Evolutionary conservation across 1,140 invertebrate species (phyloP).

Genomic region (Ditylenchus dipsaci): DNA sequence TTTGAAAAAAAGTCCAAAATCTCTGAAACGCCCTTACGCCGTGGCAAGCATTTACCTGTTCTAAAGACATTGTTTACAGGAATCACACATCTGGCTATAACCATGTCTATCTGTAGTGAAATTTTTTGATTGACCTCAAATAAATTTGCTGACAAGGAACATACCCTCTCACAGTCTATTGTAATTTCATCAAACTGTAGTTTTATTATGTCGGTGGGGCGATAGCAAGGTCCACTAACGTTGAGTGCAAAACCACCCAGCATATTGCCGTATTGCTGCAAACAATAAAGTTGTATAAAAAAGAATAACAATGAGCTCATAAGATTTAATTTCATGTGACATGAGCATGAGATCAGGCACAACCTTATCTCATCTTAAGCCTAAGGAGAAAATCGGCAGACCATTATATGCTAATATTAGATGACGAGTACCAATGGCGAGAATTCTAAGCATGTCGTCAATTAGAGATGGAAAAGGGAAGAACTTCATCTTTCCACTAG

Average conservation of each 20-base stretch:
- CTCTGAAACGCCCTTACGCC: too few relatives aligned
- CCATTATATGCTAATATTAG: too few relatives aligned
- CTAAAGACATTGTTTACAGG: slow-evolving; percentile 63
- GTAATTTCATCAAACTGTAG: slow-evolving; percentile 80
- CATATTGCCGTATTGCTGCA: slow-evolving; percentile 72
- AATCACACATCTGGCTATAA: slow-evolving; percentile 65
- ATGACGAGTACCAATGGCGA: too few relatives aligned
- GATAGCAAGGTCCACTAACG: slow-evolving; percentile 86
- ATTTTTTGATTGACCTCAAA: not conserved
- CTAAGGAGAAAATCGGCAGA: too few relatives aligned
- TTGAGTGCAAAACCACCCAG: slow-evolving; percentile 87
- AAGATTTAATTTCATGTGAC: slow-evolving; percentile 71
- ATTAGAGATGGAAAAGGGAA: too few relatives aligned
- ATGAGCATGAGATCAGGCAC: too few relatives aligned
- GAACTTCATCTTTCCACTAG: too few relatives aligned
- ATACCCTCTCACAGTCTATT: slow-evolving; percentile 68
- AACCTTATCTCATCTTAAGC: too few relatives aligned
- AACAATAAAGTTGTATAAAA: not conserved
- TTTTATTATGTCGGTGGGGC: slow-evolving; percentile 82
- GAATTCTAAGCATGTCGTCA: too few relatives aligned
- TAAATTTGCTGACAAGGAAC: not conserved
- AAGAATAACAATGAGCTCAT: not conserved
- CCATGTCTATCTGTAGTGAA: slow-evolving; percentile 68
- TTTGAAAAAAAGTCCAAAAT: too few relatives aligned
- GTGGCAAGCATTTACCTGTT: slow-evolving; percentile 61